Evolutionary conservation across 2,888 invertebrate species (phyloP).

Genomic region (Archips xylosteana): DNA sequence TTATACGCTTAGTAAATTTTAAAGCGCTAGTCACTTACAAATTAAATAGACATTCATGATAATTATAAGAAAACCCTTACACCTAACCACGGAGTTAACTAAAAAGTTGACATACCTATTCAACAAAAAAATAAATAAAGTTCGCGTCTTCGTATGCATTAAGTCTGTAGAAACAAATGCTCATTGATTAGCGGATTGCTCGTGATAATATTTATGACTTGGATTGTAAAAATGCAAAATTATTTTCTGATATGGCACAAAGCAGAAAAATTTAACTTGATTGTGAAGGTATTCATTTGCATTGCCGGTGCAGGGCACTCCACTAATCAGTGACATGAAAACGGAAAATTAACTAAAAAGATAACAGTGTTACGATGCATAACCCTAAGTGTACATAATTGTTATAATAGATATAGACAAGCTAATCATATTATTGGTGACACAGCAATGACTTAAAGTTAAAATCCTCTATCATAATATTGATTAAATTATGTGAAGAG

Average conservation of each 20-base stretch:
- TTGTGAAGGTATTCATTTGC: slow-evolving; percentile 16
- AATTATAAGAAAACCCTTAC: slow-evolving; percentile 74
- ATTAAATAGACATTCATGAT: slow-evolving; percentile 81
- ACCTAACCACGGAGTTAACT: slow-evolving; percentile 68
- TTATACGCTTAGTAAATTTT: slow-evolving; percentile 73
- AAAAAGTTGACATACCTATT: slow-evolving; percentile 55
- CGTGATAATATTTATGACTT: slow-evolving; percentile 45
- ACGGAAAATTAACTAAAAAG: slow-evolving; percentile 56
- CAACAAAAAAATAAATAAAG: slow-evolving; percentile 54
- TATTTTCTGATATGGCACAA: slow-evolving; percentile 73
- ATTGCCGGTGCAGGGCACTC: slow-evolving; percentile 44
- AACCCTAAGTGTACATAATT: slow-evolving; percentile 62
- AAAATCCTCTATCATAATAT: slow-evolving; percentile 72
- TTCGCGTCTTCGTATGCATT: slow-evolving; percentile 43
- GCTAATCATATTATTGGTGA: slow-evolving; percentile 84
- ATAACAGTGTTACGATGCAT: slow-evolving; percentile 59
- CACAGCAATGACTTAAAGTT: slow-evolving; percentile 82
- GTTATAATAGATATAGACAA: slow-evolving; percentile 70
- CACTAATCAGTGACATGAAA: slow-evolving; percentile 68
- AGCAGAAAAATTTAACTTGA: slow-evolving; percentile 56
- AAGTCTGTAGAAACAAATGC: slow-evolving; percentile 51
- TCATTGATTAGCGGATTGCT: slow-evolving; percentile 70
- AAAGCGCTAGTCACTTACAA: slow-evolving; percentile 77
- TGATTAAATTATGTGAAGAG: slow-evolving; percentile 65
- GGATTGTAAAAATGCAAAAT: slow-evolving; percentile 47